Base-by-base conservation (phyloP, 35 echinoderm and acorn worm genomes). In the Anneissia japonica region DNA sequence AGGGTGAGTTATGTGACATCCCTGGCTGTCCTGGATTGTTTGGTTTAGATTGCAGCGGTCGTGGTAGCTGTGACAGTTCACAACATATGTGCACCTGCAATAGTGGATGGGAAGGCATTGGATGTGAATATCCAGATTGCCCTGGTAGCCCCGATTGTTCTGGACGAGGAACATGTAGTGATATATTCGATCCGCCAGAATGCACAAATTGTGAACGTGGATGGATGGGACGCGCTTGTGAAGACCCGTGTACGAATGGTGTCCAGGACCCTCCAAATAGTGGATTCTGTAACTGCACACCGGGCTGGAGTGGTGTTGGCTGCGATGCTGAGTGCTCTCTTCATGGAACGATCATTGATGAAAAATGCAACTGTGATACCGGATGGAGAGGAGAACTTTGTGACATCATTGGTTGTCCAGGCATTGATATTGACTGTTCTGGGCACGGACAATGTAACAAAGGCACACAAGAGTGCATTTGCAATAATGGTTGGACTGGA, bases 401-500 rank as follows among this genome's bases (percentile, higher is more conserved):
- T 83, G 83, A 96, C 33, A 82, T 89, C 13, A 83, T 90, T 82
- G 93, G 93, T 21, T 96, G 93, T 83, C 93, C 93, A 39, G 93
- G 93, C 46, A 82, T 83, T 83, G 87, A 84, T 38, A 38, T 85
- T 38, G 93, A 96, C 76, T 96, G 93, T 75, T 77, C 90, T 39
- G 93, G 93, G 55, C 93, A 92, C 90, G 93, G 93, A 32, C 86
- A 96, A 32, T 96, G 93, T 51, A 96, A 96, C 46, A 86, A 82
- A 78, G 93, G 82, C n/a, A 85, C 77, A 26, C 93, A 96, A 87
- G 87, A 96, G 39, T 96, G 93, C 46, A 92, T 83, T 13, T 96
- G 93, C 83, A 39, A 39, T 38, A 86, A 90, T 87, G 93, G 87
- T 39, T 96, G 93, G 93, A 91, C 93, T 35, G 93, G 93, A 29